Evolutionary conservation across 2,888 invertebrate genomes (phyloP), one percentile per base, ranked within the genome.

Genomic region (Terebella lapidaria): DNA sequence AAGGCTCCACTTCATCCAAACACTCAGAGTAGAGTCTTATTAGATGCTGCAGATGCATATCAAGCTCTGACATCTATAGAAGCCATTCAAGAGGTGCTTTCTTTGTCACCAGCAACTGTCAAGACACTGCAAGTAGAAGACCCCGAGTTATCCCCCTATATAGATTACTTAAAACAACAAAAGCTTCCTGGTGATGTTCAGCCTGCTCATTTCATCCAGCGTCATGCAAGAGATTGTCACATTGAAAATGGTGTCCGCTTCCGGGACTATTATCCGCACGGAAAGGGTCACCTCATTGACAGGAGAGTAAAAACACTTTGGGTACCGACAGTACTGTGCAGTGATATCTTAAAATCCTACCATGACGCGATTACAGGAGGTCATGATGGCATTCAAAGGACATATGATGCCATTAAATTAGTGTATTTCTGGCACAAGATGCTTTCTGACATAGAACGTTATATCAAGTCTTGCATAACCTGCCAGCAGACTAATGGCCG

Each of bases 371-470:
- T 64, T 1, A 28, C 56, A 42, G 57, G 62, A 24, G 49, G 57
- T 20, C 67, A 67, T 35, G 61, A 67, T 54, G 65, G 67, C 3
- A 56, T 62, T 45, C 62, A 67, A 26, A 27, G 66, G 18, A 64
- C 67, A 26, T 67, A 64, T 59, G 60, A 45, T n/a, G 55, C 61
- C 18, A 30, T 67, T 18, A 35, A 63, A 0, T 26, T 25, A 1
- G 64, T 64, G 47, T 67, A 67, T 28, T 67, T 62, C 51, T 69
- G 67, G 67, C 66, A 63, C 1, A 18, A 51, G 24, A 69, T 69
- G 67, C 67, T 54, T 42, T 28, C 25, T 27, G 65, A 68, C 45
- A 46, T 54, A 5, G 51, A 54, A 25, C 20, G 35, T 15, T 66
- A 67, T 54, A 54, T 60, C 10, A 22, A 54, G 26, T 58, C 64